These are phyloP conservation scores for Pan troglodytes DNA, from an alignment of 2,113 vertebrate genomes.

Conservation along the genomic window NHGRI_mPanTro3-v2.1_pri NC_072407.2:27944001-27944500, in stretches of 20 bases:
- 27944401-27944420: neutral
- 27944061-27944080: slow-evolving; percentile 64
- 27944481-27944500: neutral
- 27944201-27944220: neutral
- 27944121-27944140: neutral
- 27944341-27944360: neutral
- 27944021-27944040: slow-evolving; percentile 53
- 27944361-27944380: neutral
- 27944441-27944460: neutral
- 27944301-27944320: neutral
- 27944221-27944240: neutral
- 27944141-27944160: neutral
- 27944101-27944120: slow-evolving; percentile 27
- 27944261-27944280: neutral
- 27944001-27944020: neutral
- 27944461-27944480: neutral
- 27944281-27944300: neutral
- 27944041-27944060: slow-evolving; percentile 27
- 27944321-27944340: neutral
- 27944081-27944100: slow-evolving; percentile 61
- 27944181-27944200: neutral
- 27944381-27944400: neutral
- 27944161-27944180: neutral
- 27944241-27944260: neutral
- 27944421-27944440: neutral